Percentiles rank a stretch among this genome's conserved stretches.
Conservation (phyloP, 2,113 vertebrate species). For the Megaceryle torquata region DNA sequence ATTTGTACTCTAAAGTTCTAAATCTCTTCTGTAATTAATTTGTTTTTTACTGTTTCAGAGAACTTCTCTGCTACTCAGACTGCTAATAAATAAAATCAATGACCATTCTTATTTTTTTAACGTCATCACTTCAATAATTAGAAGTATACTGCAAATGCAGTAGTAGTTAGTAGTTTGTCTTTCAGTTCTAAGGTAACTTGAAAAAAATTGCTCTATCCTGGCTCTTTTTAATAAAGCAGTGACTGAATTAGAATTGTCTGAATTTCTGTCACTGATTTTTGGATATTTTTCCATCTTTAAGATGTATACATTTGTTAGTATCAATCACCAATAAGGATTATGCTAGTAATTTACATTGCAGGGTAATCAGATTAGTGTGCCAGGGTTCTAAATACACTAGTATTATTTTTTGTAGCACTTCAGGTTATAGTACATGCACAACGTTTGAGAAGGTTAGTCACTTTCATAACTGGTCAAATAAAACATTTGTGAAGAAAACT, state of each 20-base stretch:
- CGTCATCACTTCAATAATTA: fast-evolving
- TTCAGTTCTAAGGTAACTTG: neutral
- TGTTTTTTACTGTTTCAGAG: neutral
- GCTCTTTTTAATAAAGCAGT: neutral
- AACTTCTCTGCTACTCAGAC: neutral
- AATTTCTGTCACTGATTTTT: neutral
- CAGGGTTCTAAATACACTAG: neutral
- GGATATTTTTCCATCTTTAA: neutral
- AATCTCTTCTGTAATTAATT: neutral
- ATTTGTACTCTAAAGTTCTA: neutral
- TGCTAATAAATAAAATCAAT: neutral
- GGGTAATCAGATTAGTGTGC: neutral
- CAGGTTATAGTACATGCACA: neutral
- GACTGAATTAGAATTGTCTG: neutral
- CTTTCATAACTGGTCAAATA: neutral
- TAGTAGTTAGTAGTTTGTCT: no score
- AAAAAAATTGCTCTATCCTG: neutral
- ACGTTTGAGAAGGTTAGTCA: neutral
- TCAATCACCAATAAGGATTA: neutral
- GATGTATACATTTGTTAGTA: neutral
- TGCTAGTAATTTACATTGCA: neutral
- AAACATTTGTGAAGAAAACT: neutral
- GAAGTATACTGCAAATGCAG: neutral
- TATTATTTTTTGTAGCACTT: neutral
- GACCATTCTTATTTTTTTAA: neutral